Base-by-base conservation (phyloP, 2,797 vertebrate genomes). In the Coreius guichenoti region DNA sequence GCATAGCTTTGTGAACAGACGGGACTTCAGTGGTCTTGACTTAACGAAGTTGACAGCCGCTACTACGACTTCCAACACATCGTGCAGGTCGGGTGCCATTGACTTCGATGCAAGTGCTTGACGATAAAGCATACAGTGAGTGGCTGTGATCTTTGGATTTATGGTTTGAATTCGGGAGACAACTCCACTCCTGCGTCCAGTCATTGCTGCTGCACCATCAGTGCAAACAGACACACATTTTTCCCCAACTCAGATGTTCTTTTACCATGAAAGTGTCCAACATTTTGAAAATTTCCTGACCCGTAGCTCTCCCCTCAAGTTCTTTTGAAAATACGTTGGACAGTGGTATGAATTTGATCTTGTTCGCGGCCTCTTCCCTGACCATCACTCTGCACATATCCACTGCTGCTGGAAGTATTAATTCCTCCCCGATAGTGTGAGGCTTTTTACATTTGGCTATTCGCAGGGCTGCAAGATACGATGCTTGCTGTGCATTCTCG, bases 401-500 rank as follows among this genome's bases (percentile, higher is more conserved):
- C 23, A 54, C 26, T 31, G 47, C 43, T 33, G 47, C 73, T 75
- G 73, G 73, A 54, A 49, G 73, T 49, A 33, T 29, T 31, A 33
- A 51, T 51, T 76, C 29, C 29, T 76, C 29, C 47, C 16, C 4
- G 8, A 9, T 76, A 1, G 8, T 33, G 49, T 54, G 17, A 29
- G 13, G 6, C 14, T 31, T 77, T 77, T n/a, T 58, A 13, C 33
- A 69, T 23, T 69, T 69, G 33, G 67, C 19, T 33, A 19, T 68
- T 68, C 65, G 31, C 31, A 19, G 31, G 29, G 65, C 29, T 36
- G 67, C 33, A 36, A 69, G 4, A 39, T 33, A 67, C 5, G 16
- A 67, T 33, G 67, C 67, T 68, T 68, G 67, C 7, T 68, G 67
- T 36, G 29, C 73, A 56, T 56, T 76, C 73, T 76, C 17, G 1